Evolutionary conservation across 1,140 invertebrate species (phyloP).

Genomic region (Brachystomella parvula): DNA sequence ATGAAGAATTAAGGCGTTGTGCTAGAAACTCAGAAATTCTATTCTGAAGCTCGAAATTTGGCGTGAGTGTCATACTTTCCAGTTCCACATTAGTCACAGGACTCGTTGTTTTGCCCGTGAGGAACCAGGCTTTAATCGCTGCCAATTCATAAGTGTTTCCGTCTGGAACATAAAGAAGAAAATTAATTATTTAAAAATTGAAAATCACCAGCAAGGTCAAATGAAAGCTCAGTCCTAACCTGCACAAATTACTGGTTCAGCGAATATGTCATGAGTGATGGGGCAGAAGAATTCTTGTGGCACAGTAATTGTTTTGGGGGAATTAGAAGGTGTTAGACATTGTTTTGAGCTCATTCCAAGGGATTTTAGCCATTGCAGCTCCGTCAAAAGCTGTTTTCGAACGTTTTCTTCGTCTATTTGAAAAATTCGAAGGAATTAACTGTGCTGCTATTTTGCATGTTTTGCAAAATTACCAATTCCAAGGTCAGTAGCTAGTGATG

Average conservation of each 20-base stretch:
- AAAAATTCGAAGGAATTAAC: not conserved
- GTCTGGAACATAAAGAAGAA: conserved; percentile 48
- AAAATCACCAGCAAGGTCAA: not conserved
- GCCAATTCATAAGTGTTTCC: conserved; percentile 67
- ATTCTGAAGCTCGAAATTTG: conserved; percentile 48
- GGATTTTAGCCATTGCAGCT: conserved; percentile 50
- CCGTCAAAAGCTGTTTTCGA: conserved; percentile 36
- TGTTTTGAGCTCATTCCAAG: conserved; percentile 34
- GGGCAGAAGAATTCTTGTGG: conserved; percentile 69
- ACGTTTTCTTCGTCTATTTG: conserved; percentile 39
- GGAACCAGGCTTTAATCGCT: conserved; percentile 65
- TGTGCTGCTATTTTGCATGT: not conserved
- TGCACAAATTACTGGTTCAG: conserved; percentile 62
- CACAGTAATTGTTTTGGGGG: conserved; percentile 39
- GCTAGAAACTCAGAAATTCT: conserved; percentile 37
- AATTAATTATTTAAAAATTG: not conserved
- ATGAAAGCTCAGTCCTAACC: conserved; percentile 45
- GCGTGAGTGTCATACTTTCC: conserved; percentile 49
- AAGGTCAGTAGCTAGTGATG: conserved; percentile 48
- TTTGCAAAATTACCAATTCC: conserved; percentile 45
- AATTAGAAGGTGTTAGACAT: not conserved
- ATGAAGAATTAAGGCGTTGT: conserved; percentile 33
- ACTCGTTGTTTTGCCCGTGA: conserved; percentile 60
- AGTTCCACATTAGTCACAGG: conserved; percentile 66
- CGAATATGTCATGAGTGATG: conserved; percentile 71